phyloP scores from a whole-genome alignment of 2,797 vertebrate species.

The Malurus splendens region DNA sequence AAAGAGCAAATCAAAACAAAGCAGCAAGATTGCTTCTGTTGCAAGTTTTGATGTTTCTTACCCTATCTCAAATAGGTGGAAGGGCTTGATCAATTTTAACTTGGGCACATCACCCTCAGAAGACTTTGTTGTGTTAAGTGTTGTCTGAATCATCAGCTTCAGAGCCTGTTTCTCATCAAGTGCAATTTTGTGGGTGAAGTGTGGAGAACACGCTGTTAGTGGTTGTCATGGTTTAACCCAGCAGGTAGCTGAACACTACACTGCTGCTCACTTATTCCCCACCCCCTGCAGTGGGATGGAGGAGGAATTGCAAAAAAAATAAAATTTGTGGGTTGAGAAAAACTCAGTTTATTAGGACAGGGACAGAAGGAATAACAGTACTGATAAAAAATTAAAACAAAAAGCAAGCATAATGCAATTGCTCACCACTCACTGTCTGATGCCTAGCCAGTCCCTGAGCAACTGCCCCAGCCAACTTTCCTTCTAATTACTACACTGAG shows the following conservation, averaged over 20 bases:
- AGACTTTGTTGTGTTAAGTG: background rate
- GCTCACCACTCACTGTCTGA: background rate
- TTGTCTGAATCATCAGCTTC: background rate
- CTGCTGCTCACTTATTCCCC: background rate
- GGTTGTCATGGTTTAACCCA: background rate
- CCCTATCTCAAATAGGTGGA: background rate
- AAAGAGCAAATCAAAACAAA: background rate
- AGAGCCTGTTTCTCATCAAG: background rate
- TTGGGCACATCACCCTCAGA: background rate
- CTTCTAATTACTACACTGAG: background rate
- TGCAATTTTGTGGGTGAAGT: background rate
- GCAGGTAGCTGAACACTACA: background rate
- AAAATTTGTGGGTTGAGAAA: background rate
- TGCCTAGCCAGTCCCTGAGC: background rate
- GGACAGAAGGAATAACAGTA: background rate
- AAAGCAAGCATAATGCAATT: background rate
- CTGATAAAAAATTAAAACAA: background rate
- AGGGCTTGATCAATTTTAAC: background rate
- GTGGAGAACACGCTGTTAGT: background rate
- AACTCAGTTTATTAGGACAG: background rate
- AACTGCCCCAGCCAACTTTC: background rate
- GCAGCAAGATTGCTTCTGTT: background rate
- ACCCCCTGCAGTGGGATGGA: background rate
- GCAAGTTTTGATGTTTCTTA: background rate
- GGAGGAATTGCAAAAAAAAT: background rate